Percentiles rank a stretch among this genome's conserved stretches.
Evolutionary conservation across 2,888 invertebrate genomes (phyloP).

Genomic region (Pocota personata): DNA sequence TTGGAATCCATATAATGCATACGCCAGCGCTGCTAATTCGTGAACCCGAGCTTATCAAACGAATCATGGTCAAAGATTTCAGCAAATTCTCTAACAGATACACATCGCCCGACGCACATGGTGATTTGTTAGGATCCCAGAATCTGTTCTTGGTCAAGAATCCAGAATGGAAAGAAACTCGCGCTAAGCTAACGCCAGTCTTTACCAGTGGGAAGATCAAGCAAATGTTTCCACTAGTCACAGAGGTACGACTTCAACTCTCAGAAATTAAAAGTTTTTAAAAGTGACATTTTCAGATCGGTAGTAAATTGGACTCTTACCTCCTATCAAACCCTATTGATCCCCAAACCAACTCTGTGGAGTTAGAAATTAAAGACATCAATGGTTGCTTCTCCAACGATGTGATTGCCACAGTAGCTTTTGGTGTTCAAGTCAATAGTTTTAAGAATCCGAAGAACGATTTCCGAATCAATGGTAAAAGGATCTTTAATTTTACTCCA

Average conservation of each 20-base stretch:
- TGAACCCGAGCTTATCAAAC: constrained; percentile 82
- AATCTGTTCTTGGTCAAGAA: constrained; percentile 82
- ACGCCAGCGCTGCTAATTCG: constrained; percentile 81
- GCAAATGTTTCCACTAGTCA: constrained; percentile 79
- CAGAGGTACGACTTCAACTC: constrained; percentile 74
- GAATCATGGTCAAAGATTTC: constrained; percentile 83
- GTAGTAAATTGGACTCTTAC: constrained; percentile 74
- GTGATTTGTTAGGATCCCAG: constrained; percentile 81
- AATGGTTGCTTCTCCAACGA: constrained; percentile 75
- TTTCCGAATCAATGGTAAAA: constrained; percentile 74
- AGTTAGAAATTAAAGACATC: constrained; percentile 75
- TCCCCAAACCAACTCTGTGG: not conserved
- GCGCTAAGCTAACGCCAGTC: constrained; percentile 82
- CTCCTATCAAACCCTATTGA: constrained; percentile 18
- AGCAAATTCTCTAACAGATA: constrained; percentile 81
- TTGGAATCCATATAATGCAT: constrained; percentile 81
- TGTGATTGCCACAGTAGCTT: constrained; percentile 76
- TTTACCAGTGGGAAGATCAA: constrained; percentile 82
- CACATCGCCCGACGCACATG: constrained; percentile 75
- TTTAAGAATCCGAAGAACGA: constrained; percentile 75
- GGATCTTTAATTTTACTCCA: constrained; percentile 71
- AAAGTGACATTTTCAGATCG: constrained; percentile 69
- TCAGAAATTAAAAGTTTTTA: not conserved
- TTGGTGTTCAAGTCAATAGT: constrained; percentile 76
- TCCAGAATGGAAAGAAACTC: constrained; percentile 82